These are phyloP conservation scores for Apamea monoglypha DNA, from an alignment of 2,888 invertebrate species.

Conservation along the genomic window DNA sequence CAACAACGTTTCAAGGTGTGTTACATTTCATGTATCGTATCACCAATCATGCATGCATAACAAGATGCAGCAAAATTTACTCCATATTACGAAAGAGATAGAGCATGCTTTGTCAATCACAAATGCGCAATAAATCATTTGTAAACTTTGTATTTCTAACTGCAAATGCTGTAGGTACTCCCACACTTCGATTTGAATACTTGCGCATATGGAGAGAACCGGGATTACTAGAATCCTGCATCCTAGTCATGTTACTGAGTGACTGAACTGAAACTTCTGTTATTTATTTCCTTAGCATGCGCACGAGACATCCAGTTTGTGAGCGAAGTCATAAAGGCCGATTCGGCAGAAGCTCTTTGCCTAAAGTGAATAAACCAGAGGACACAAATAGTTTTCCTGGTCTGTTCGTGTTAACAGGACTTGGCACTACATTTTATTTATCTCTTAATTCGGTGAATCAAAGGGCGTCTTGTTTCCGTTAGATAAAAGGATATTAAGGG, in stretches of 20 bases:
- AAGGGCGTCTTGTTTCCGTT: constrained; percentile 45
- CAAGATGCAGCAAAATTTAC: background rate
- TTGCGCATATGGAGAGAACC: background rate
- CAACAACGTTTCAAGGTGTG: too few species aligned
- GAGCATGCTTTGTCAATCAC: background rate
- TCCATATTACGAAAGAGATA: background rate
- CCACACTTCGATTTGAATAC: background rate
- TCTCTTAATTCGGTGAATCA: constrained; percentile 54
- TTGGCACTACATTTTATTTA: constrained; percentile 56
- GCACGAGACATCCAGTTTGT: constrained; percentile 44
- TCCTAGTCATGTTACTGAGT: background rate
- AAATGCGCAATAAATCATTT: background rate
- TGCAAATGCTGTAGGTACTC: background rate
- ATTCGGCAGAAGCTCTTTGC: constrained; percentile 73
- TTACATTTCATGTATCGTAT: too few species aligned
- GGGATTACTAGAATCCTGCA: background rate
- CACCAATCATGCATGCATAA: too few species aligned
- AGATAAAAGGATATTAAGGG: constrained; percentile 22
- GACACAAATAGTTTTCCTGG: constrained; percentile 71
- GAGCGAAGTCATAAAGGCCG: constrained; percentile 66
- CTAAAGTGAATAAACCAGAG: constrained; percentile 65
- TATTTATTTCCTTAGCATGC: constrained; percentile 21
- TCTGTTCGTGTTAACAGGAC: constrained; percentile 65
- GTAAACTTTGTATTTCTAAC: background rate
- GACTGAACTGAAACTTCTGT: constrained; percentile 38